Base-by-base conservation (phyloP, 2,888 invertebrate species). In the Neria commutata region DNA sequence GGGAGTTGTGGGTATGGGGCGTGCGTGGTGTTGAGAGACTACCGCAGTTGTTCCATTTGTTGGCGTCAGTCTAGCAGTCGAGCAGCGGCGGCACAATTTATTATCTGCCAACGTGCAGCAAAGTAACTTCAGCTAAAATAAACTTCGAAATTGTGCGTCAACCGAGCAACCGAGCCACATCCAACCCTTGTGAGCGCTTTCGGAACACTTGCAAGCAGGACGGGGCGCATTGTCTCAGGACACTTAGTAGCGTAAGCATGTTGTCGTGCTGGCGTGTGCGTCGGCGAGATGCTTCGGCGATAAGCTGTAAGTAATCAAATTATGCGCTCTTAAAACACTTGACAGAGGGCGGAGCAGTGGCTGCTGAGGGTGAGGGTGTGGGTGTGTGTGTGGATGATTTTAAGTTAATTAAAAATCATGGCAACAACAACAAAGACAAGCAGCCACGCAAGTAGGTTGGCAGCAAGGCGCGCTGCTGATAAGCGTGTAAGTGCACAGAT, bases 351-450 rank as follows among this genome's bases (percentile, higher is more conserved):
- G 8, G 47, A 37, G 16, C 34, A 11, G 33, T n/a, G 48, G 6
- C 48, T 16, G 11, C 6, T n/a, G n/a, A n/a, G n/a, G 54, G 57
- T 51, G 24, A 14, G 21, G 52, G 25, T 23, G 34, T n/a, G 42
- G 29, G 33, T 29, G 48, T 56, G 49, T 42, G 42, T 19, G 24
- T 53, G 52, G 54, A 72, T 74, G 71, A 73, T 76, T 76, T 75
- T 72, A 72, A 75, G 75, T 75, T 75, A 75, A 75, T 75, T 75
- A 76, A 75, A 75, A 75, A 72, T 74, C 72, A 71, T 74, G 72
- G 65, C 70, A 71, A 50, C 33, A 45, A 21, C 47, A 70, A 29
- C 24, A 33, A 34, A 70, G 62, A 65, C 67, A 68, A 55, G 24
- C 60, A 24, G n/a, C n/a, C n/a, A n/a, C 5, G 21, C 21, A 42